Evolutionary conservation across 2,888 invertebrate genomes (phyloP), one percentile per base, ranked within the genome.

Genomic region (Toxonevra muliebris): DNA sequence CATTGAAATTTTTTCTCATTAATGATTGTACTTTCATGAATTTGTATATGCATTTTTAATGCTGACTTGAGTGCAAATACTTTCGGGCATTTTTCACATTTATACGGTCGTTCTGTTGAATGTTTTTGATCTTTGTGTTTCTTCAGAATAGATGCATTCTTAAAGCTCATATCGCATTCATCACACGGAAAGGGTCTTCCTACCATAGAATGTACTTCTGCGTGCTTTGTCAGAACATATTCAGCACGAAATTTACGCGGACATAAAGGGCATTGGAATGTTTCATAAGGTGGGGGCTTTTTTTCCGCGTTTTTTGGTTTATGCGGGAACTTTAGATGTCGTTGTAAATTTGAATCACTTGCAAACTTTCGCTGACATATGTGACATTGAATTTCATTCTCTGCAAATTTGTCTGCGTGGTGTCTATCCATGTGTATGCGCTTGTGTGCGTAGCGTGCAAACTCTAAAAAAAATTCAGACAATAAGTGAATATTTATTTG

Each of bases 201-300:
- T 43, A 19, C 41, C 58, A 43, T 53, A 0, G 59, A 50, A 53
- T 65, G 65, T 5, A 65, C 50, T 9, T 42, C 15, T 2, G 59
- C 40, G 42, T 65, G 65, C n/a, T 65, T 65, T 11, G 58, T 65
- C 8, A 65, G 52, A 12, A 52, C 52, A 42, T 52, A 59, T 53
- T 65, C 59, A 12, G 52, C 52, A 12, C 59, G 58, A 52, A 58
- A 65, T 52, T 65, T 65, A 43, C 65, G 65, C n/a, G 65, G 65
- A 12, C 65, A 65, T 52, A 58, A 52, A 8, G 65, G 52, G n/a
- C 65, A 65, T 43, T 50, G 58, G 17, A 65, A 65, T 11, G 40
- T 58, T 53, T 65, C 59, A n/a, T 65, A 58, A 5, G 41, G 42
- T 19, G 41, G 20, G 41, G 58, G 11, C 11, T n/a, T n/a, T 1